Evolutionary conservation across 2,888 invertebrate genomes (phyloP).

Genomic region (Rutpela maculata): DNA sequence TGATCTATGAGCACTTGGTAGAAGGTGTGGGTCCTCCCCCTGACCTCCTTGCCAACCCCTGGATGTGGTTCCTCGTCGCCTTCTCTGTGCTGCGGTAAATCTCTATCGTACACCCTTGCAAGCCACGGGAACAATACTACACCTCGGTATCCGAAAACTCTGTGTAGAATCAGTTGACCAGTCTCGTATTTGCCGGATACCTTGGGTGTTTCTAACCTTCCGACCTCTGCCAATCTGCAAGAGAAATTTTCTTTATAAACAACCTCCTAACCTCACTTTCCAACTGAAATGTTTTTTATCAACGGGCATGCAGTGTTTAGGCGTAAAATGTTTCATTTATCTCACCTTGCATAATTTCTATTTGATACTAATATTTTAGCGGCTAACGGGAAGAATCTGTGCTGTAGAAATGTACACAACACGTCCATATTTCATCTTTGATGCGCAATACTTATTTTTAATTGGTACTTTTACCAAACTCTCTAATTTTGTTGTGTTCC

Average conservation of each 20-base stretch:
- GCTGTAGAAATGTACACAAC: conserved; percentile 59
- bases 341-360: conserved; percentile 64
- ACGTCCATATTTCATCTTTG: conserved; percentile 69
- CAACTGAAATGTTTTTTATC: background rate
- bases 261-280: conserved; percentile 53
- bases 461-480: conserved; percentile 26
- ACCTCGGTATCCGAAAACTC: conserved; percentile 97
- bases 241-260: background rate
- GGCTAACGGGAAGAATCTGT: conserved; percentile 58
- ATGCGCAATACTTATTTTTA: conserved; percentile 51
- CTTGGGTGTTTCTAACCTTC: conserved; percentile 91
- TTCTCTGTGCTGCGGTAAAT: conserved; percentile 78
- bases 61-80: conserved; percentile 68
- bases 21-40: conserved; percentile 94
- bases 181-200: conserved; percentile 94
- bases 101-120: conserved; percentile 95
- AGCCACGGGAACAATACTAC: conserved; percentile 98
- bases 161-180: conserved; percentile 96
- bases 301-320: background rate
- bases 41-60: conserved; percentile 87
- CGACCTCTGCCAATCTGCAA: conserved; percentile 93
- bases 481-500: background rate
- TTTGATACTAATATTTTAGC: conserved; percentile 56
- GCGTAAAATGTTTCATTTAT: conserved; percentile 1
- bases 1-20: conserved; percentile 99